These are phyloP conservation scores for Synergus gifuensis DNA, from an alignment of 2,888 invertebrate species.

Conservation along the genomic window DNA sequence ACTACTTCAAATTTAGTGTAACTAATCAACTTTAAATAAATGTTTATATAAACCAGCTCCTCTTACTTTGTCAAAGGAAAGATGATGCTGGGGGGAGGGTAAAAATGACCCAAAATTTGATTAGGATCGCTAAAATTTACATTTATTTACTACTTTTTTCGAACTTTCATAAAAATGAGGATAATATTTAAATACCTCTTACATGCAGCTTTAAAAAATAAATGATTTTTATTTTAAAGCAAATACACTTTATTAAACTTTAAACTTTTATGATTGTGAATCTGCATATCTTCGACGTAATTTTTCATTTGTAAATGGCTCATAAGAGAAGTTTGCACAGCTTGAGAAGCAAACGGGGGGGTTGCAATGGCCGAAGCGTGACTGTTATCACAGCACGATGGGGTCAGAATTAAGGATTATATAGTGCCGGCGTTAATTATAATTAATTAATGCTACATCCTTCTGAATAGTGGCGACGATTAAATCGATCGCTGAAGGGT, in stretches of 20 bases:
- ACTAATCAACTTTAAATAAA: too few species aligned
- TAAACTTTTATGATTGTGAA: neutral
- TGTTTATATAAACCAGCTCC: too few species aligned
- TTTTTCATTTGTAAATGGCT: neutral
- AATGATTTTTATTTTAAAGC: neutral
- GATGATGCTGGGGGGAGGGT: too few species aligned
- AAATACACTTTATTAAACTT: neutral
- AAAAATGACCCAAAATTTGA: too few species aligned
- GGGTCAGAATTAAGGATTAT: neutral
- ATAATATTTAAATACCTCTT: too few species aligned
- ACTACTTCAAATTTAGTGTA: too few species aligned
- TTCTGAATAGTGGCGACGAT: neutral
- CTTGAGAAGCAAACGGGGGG: neutral
- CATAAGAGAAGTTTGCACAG: neutral
- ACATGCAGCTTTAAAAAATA: neutral
- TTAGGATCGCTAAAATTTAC: too few species aligned
- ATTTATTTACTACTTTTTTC: too few species aligned
- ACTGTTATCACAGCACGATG: neutral
- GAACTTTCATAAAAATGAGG: too few species aligned
- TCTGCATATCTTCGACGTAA: neutral
- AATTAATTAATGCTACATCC: neutral
- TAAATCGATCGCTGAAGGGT: neutral
- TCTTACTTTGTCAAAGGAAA: too few species aligned
- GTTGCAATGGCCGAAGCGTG: neutral
- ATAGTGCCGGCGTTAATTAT: neutral